Evolutionary conservation across 2,113 vertebrate genomes (phyloP).

Genomic region (Tor tambroides): DNA sequence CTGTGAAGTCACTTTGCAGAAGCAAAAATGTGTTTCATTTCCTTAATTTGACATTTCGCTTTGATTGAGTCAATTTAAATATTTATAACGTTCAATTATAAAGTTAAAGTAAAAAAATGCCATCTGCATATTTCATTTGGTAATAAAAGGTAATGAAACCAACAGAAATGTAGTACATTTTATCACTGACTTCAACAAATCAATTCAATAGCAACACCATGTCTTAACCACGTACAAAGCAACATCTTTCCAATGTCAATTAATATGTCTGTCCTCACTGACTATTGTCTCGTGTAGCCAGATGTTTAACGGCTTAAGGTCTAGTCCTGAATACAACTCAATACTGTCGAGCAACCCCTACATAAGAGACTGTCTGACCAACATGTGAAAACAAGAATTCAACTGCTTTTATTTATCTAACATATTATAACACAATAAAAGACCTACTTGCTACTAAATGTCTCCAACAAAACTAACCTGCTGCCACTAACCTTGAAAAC

Average conservation of each 20-base stretch:
- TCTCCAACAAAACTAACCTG: too few species aligned
- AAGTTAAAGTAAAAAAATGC: too few species aligned
- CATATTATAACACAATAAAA: too few species aligned
- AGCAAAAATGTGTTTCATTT: conserved; percentile 14
- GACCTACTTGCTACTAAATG: too few species aligned
- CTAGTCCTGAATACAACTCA: not conserved
- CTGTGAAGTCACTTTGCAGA: not conserved
- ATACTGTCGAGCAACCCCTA: not conserved
- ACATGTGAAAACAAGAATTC: not conserved
- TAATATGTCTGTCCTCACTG: not conserved
- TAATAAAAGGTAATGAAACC: not conserved
- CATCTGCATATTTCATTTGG: not conserved
- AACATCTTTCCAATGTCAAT: not conserved
- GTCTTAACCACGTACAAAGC: not conserved
- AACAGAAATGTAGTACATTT: not conserved
- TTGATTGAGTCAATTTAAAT: not conserved
- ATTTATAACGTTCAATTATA: not conserved
- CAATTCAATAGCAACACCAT: not conserved
- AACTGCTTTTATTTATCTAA: too few species aligned
- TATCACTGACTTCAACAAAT: not conserved
- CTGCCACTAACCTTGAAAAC: too few species aligned
- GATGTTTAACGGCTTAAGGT: not conserved
- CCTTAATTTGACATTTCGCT: not conserved
- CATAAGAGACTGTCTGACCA: not conserved
- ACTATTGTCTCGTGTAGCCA: not conserved